These are phyloP conservation scores for Betta splendens DNA, from an alignment of 2,797 vertebrate species.

Conservation along the genomic window DNA sequence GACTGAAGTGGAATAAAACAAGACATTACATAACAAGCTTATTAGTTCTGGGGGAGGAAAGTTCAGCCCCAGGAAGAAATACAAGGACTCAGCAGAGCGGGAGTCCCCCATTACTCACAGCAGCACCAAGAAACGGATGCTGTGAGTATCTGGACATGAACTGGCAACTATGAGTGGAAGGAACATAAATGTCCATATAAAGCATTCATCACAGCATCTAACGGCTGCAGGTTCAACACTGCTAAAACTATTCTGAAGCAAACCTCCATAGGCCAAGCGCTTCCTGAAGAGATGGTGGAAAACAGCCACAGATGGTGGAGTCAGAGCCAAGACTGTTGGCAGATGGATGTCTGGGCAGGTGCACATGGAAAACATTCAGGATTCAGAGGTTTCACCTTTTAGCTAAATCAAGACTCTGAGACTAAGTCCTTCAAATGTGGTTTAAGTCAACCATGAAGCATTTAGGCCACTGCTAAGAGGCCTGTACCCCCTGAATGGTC, in stretches of 20 bases:
- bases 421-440: too few relatives aligned
- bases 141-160: neutral
- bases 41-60: neutral
- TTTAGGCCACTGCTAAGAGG: too few relatives aligned
- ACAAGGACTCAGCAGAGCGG: neutral
- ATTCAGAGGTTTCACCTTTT: neutral
- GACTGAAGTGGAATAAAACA: neutral
- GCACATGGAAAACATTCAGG: neutral
- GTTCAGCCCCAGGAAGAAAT: neutral
- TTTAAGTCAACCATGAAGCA: too few relatives aligned
- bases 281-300: constrained; percentile 15
- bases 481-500: too few relatives aligned
- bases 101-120: neutral
- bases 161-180: neutral
- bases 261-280: neutral
- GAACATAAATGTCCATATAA: constrained; percentile 4
- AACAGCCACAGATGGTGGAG: neutral
- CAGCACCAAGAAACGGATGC: neutral
- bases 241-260: constrained; percentile 11
- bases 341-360: constrained; percentile 15
- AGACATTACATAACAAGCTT: neutral
- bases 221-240: constrained; percentile 1
- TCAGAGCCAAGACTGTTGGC: neutral
- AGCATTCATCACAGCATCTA: constrained; percentile 13
- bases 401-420: neutral